A percentile compares a stretch with the other conserved stretches of the same genome.
Conservation (phyloP, 2,113 vertebrate genomes). For the Fregata magnificens region DNA sequence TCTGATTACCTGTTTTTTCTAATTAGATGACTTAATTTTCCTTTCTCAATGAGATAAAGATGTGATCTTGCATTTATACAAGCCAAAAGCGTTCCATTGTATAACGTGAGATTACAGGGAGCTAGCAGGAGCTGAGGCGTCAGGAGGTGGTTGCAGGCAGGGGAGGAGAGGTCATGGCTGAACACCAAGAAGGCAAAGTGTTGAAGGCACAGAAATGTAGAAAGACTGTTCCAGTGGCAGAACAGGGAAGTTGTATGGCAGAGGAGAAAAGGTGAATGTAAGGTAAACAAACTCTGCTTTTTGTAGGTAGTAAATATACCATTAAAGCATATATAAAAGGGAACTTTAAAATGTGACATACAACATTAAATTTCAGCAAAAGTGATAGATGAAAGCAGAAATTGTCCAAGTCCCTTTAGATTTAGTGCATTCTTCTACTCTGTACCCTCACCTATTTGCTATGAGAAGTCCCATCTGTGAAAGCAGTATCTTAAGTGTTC, state of each 20-base stretch:
- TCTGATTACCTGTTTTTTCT: neutral
- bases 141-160: neutral
- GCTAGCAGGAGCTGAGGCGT: neutral
- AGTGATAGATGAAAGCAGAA: neutral
- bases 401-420: neutral
- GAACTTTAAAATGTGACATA: neutral
- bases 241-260: neutral
- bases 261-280: neutral
- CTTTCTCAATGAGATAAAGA: slow-evolving; percentile 20
- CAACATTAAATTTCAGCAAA: neutral
- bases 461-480: neutral
- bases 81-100: neutral
- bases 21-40: neutral
- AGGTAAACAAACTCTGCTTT: neutral
- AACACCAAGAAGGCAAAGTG: neutral
- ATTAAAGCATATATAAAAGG: neutral
- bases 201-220: neutral
- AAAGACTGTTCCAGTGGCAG: neutral
- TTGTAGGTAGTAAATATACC: neutral
- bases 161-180: neutral
- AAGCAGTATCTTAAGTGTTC: neutral
- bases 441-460: neutral
- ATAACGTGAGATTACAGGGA: neutral
- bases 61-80: neutral
- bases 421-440: neutral